Evolutionary conservation across 2,113 vertebrate genomes (phyloP).

Genomic region (Sclerurus mexicanus): DNA sequence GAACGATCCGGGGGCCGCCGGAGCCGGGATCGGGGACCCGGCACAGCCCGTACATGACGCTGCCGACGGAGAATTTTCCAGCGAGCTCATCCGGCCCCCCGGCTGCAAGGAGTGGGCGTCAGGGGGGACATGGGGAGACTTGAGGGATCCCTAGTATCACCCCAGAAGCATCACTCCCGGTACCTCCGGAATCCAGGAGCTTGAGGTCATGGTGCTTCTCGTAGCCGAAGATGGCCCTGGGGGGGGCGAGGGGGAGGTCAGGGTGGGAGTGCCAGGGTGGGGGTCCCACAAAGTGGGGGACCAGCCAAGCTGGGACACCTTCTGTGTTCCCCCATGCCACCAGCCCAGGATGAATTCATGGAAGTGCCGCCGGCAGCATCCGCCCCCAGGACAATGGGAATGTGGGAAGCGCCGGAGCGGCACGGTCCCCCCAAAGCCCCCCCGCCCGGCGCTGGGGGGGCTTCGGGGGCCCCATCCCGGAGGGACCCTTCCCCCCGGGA

Average conservation of each 20-base stretch:
- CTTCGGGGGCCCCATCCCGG: neutral
- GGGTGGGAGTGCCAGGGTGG: neutral
- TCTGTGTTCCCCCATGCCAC: neutral
- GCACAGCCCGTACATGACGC: conserved; percentile 83
- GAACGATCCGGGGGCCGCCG: conserved; percentile 62
- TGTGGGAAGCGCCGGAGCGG: neutral
- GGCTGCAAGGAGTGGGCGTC: conserved; percentile 39
- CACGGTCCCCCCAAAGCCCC: neutral
- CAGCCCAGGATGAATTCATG: neutral
- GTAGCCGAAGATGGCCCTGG: conserved; percentile 83
- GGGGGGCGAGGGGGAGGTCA: neutral
- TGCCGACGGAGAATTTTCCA: conserved; percentile 72
- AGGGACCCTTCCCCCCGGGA: neutral
- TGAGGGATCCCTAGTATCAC: neutral
- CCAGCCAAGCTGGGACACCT: neutral
- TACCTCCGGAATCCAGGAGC: conserved; percentile 84
- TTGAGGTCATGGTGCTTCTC: conserved; percentile 81
- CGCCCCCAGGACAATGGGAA: conserved; percentile 1
- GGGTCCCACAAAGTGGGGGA: neutral
- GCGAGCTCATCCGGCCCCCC: conserved; percentile 80
- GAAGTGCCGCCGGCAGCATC: conserved; percentile 15
- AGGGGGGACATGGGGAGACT: too few relatives aligned
- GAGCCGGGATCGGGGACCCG: conserved; percentile 60
- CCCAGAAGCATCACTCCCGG: neutral
- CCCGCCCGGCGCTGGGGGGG: neutral